Base-by-base conservation (phyloP, 2,113 vertebrate species). In the Maccullochella peelii region DNA sequence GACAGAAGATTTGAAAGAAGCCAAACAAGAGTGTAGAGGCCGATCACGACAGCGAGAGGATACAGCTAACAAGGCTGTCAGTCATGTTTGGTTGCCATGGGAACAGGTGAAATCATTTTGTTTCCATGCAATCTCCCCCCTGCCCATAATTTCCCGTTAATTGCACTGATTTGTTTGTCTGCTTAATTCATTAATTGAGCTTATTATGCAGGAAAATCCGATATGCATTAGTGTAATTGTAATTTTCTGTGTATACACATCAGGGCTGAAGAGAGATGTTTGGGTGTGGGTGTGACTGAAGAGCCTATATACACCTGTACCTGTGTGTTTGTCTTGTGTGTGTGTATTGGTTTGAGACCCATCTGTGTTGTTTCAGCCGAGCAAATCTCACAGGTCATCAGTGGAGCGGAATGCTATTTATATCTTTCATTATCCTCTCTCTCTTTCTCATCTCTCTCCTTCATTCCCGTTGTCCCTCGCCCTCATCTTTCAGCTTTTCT, bases 401-500 rank as follows among this genome's bases (percentile, higher is more conserved):
- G 59, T 16, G 23, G 42, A 87, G 82, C 73, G 18, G 63, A 86
- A 74, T 74, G 85, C 80, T 83, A 83, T 92, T 92, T 88, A 72
- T 93, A 82, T 44, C 84, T 87, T 89, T 86, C 82, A 90, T 91
- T 80, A 86, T 89, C 76, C 71, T 68, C 79, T 1, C 57, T 1
- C 55, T 68, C 75, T 55, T 44, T 61, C 61, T 68, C 73, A 49
- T 40, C 63, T 21, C 50, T 65, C 50, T 20, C 38, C 62, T 71
- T 75, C 72, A 23, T 44, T 62, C 23, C 52, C 12, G 15, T 70
- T 33, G 77, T 83, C 75, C 79, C 70, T 71, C 73, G 8, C 20
- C 49, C 54, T 89, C 84, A 87, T 86, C 79, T 52, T 63, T 65
- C 54, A n/a, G 62, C 63, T 82, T 72, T 8, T 86, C 88, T 77